phyloP scores from a whole-genome alignment of 2,797 vertebrate genomes.

The Neopelma chrysocephalum region DNA sequence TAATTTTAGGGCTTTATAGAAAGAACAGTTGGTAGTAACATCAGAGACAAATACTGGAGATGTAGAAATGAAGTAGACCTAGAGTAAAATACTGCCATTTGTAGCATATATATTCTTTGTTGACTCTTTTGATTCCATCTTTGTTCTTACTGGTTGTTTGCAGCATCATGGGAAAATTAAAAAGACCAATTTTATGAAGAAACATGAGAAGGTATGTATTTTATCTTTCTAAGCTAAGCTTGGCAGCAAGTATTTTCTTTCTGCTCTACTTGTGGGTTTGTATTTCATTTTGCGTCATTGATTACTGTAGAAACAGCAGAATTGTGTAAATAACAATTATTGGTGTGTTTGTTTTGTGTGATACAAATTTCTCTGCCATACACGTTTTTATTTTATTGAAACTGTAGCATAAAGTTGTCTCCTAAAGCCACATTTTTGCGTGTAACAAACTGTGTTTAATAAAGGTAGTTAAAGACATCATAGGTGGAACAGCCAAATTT shows the following conservation, averaged over 20 bases:
- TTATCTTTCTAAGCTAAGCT: not conserved
- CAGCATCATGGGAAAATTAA: slow-evolving; percentile 96
- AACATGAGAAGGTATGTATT: slow-evolving; percentile 90
- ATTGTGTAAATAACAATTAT: not conserved
- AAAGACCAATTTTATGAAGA: slow-evolving; percentile 93
- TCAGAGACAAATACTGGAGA: not conserved
- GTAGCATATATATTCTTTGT: not conserved
- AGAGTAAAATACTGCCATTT: not conserved
- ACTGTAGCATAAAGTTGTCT: not conserved
- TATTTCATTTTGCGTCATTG: not conserved
- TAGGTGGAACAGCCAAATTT: not conserved
- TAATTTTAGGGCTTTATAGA: not conserved
- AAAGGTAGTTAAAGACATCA: not conserved
- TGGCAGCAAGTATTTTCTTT: not conserved
- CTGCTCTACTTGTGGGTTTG: not conserved
- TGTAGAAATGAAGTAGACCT: not conserved
- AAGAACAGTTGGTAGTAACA: not conserved
- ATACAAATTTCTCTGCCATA: not conserved
- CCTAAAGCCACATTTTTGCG: not conserved
- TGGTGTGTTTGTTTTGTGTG: not conserved
- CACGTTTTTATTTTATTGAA: not conserved
- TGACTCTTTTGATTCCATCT: not conserved
- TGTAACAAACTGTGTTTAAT: not conserved
- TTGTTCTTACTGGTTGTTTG: slow-evolving; percentile 29
- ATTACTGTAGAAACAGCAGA: not conserved